Evolutionary conservation across 2,888 invertebrate genomes (phyloP), one percentile per base, ranked within the genome.

Genomic region (Acanthococcus lagerstroemiae): DNA sequence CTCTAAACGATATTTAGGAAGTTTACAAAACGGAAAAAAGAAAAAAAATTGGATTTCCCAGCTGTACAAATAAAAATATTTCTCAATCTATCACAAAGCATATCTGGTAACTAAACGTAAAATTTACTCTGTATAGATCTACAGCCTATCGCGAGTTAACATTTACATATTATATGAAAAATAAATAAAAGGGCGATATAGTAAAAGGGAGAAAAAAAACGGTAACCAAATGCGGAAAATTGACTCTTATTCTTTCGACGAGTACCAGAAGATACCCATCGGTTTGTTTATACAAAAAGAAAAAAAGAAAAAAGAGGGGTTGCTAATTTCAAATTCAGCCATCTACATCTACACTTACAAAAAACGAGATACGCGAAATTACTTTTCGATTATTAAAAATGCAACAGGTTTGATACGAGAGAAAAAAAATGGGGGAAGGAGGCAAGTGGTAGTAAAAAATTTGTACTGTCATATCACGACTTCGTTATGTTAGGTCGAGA

Each of bases 221-320:
- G 50, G 61, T 61, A 61, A 61, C 50, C 44, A 50, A 61, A 61
- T 61, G 50, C 52, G 46, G 37, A 30, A 61, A 61, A 61, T 61
- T 61, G 61, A 61, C 61, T 61, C 30, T 52, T 37, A 58, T 37
- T 19, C 26, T 45, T 45, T 58, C 15, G 7, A 7, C 37, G 46
- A 24, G 37, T 45, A 58, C 44, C 44, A 44, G 58, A 48, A 61
- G 25, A 61, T 27, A 48, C 37, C 25, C 46, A 19, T 27, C 50
- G 46, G 26, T 27, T 48, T 26, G 21, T 48, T 27, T 30, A 27
- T 37, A 25, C 15, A 17, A 30, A 15, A 55, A 55, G 27, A 26
- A 58, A 46, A 48, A 58, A 60, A 37, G 44, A 58, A 45, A 45
- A 46, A 44, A 25, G 25, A 6, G 24, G 44, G 44, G 44, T n/a